Evolutionary conservation across 1,140 invertebrate genomes (phyloP).

Genomic region (Oppia nitens): DNA sequence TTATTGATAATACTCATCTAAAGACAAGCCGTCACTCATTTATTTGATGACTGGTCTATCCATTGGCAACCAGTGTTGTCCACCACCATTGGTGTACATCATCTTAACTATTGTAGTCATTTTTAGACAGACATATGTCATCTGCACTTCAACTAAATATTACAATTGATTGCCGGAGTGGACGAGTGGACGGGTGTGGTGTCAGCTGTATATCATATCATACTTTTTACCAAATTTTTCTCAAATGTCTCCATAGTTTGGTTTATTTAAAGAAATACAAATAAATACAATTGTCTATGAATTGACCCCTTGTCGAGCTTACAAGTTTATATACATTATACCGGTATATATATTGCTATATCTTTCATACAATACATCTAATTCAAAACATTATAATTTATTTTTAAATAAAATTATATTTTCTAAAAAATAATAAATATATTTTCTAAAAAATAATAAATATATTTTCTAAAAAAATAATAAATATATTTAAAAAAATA

Average conservation of each 20-base stretch:
- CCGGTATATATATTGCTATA: too few relatives aligned
- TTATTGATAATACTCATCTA: neutral
- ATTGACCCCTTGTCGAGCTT: neutral
- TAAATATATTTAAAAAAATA: too few relatives aligned
- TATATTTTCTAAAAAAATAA: too few relatives aligned
- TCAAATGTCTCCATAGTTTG: neutral
- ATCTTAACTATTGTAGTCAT: neutral
- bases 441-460: too few relatives aligned
- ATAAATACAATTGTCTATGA: neutral
- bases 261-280: neutral
- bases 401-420: too few relatives aligned
- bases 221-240: neutral
- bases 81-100: neutral
- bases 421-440: too few relatives aligned
- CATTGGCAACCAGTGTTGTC: neutral
- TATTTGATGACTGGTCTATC: neutral
- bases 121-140: neutral
- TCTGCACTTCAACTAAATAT: neutral
- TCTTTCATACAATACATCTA: too few relatives aligned
- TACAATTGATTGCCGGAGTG: too few relatives aligned
- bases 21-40: neutral
- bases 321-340: too few relatives aligned
- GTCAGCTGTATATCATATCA: neutral
- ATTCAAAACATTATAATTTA: too few relatives aligned
- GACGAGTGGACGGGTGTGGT: neutral